Evolutionary conservation across 2,888 invertebrate genomes (phyloP).

Genomic region (Sinelater perroti): DNA sequence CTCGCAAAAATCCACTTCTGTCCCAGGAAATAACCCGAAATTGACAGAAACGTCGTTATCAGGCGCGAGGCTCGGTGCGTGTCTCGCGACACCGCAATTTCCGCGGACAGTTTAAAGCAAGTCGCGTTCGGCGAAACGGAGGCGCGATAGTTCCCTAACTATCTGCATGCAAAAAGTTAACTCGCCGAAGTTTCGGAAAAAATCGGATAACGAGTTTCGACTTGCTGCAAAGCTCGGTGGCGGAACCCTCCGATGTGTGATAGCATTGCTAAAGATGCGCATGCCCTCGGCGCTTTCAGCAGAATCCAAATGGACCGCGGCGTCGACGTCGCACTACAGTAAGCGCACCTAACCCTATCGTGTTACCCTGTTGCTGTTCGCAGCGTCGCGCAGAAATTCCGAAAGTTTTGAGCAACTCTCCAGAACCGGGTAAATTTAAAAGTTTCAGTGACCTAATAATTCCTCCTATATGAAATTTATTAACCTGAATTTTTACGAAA

Average conservation of each 20-base stretch:
- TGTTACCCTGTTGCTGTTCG: conserved; percentile 16
- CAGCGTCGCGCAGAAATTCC: conserved; percentile 10
- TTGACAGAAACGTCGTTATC: not conserved
- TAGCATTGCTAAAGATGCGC: conserved; percentile 24
- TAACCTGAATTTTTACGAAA: no score
- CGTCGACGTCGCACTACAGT: conserved; percentile 28
- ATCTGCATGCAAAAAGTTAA: conserved; percentile 7
- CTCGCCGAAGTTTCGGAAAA: not conserved
- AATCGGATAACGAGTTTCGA: conserved; percentile 13
- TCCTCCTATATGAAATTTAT: no score
- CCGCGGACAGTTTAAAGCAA: not conserved
- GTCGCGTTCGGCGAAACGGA: not conserved
- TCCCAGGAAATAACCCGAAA: no score
- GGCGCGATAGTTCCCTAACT: conserved; percentile 4
- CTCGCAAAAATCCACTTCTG: no score
- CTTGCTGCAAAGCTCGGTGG: conserved; percentile 3
- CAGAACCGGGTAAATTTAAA: not conserved
- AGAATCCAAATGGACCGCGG: conserved; percentile 25
- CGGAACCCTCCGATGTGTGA: conserved; percentile 8
- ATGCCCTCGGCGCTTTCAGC: conserved; percentile 23
- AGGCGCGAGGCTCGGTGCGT: no score
- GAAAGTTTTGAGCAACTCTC: conserved; percentile 8
- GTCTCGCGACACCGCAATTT: no score
- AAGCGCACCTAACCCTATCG: conserved; percentile 19
- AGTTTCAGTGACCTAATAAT: not conserved